phyloP scores from a whole-genome alignment of 2,113 vertebrate genomes.

The Saimiri boliviensis region DNA sequence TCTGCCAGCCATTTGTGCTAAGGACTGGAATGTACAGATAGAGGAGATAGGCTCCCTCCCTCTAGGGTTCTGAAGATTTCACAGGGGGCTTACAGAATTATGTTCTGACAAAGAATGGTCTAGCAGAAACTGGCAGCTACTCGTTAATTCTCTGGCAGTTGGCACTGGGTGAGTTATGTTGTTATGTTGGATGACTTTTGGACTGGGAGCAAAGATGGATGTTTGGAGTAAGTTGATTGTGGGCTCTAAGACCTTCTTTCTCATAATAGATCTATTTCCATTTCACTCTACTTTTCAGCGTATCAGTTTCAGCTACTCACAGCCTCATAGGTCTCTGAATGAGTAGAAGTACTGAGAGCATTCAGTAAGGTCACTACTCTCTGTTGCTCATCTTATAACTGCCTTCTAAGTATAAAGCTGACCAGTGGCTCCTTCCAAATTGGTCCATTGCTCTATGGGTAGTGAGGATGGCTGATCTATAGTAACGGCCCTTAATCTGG shows the following conservation, averaged over 20 bases:
- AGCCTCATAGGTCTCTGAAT: not conserved
- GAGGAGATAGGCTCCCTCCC: not conserved
- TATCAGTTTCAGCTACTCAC: not conserved
- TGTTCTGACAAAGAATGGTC: not conserved
- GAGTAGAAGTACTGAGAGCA: not conserved
- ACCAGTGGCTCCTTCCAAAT: constrained; percentile 11
- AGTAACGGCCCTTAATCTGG: not conserved
- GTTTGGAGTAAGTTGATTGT: constrained; percentile 36
- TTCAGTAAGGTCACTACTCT: not conserved
- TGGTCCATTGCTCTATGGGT: not conserved
- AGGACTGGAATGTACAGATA: not conserved
- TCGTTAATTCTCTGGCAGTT: not conserved
- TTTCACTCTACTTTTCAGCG: constrained; percentile 30
- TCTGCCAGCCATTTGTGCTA: not conserved
- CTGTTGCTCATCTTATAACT: constrained; percentile 15
- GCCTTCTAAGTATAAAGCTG: not conserved
- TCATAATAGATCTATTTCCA: constrained; percentile 26
- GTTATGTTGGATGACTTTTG: not conserved
- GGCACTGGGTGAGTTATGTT: not conserved
- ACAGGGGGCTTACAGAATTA: not conserved
- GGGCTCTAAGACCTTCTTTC: not conserved
- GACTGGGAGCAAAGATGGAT: not conserved
- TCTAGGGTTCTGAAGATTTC: not conserved
- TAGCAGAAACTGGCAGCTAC: not conserved
- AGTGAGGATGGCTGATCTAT: not conserved